These are phyloP conservation scores for Perithous albicinctus DNA, from an alignment of 2,888 invertebrate species.

Conservation along the genomic window DNA sequence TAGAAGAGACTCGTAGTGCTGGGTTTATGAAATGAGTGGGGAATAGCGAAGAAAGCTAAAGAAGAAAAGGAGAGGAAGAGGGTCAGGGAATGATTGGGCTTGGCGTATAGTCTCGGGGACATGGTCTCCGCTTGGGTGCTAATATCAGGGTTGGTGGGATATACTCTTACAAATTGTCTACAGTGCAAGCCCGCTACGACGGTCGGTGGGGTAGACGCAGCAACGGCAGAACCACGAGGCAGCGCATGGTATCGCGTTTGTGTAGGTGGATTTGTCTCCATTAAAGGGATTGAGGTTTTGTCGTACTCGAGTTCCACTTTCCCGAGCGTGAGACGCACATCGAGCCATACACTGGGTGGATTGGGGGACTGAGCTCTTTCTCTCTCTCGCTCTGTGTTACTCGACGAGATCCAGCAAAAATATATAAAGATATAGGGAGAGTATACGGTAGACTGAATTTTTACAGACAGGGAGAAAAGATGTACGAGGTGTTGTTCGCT, in stretches of 20 bases:
- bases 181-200: constrained; percentile 71
- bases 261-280: constrained; percentile 83
- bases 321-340: constrained; percentile 58
- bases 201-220: constrained; percentile 30
- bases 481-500: constrained; percentile 6
- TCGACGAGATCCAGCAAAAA: constrained; percentile 13
- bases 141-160: constrained; percentile 78
- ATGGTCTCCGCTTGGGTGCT: constrained; percentile 67
- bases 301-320: constrained; percentile 81
- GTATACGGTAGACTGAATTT: constrained; percentile 19
- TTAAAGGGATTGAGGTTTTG: constrained; percentile 84
- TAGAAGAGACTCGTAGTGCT: constrained; percentile 10
- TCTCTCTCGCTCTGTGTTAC: constrained; percentile 1
- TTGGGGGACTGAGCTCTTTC: constrained; percentile 21
- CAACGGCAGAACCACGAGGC: constrained; percentile 11
- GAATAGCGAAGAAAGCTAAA: not conserved
- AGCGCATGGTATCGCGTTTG: constrained; percentile 69
- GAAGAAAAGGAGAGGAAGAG: constrained; percentile 52
- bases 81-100: constrained; percentile 58
- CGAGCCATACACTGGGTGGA: constrained; percentile 43
- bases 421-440: constrained; percentile 21
- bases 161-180: constrained; percentile 84
- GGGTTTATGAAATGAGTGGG: not conserved
- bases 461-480: constrained; percentile 12
- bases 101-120: constrained; percentile 31